phyloP scores from a whole-genome alignment of 2,113 vertebrate species.

The Scartelaos histophorus region DNA sequence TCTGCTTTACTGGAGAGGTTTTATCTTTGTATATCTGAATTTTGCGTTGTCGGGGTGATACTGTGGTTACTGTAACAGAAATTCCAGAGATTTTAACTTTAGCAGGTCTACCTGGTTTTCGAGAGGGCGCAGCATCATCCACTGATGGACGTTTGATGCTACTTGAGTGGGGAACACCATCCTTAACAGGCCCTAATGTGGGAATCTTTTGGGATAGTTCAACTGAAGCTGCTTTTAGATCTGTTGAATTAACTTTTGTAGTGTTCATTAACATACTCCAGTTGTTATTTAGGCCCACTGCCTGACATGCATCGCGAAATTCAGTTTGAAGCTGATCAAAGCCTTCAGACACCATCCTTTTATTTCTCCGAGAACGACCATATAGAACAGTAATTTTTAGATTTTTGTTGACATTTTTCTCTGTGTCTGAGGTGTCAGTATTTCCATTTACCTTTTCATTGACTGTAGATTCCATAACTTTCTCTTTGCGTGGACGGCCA shows the following conservation, averaged over 20 bases:
- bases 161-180: constrained; percentile 71
- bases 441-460: constrained; percentile 43
- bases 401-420: constrained; percentile 83
- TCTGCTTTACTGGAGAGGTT: constrained; percentile 40
- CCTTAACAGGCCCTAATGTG: constrained; percentile 79
- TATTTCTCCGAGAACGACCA: constrained; percentile 90
- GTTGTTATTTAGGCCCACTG: constrained; percentile 47
- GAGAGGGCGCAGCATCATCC: constrained; percentile 75
- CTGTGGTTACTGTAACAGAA: constrained; percentile 86
- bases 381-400: constrained; percentile 91
- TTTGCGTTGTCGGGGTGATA: constrained; percentile 88
- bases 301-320: constrained; percentile 61
- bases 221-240: constrained; percentile 52
- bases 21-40: constrained; percentile 83
- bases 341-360: constrained; percentile 86
- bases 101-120: constrained; percentile 90
- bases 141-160: constrained; percentile 78
- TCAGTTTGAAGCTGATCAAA: constrained; percentile 66
- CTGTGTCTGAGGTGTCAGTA: constrained; percentile 38
- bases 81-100: constrained; percentile 96
- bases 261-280: constrained; percentile 54
- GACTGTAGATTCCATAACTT: constrained; percentile 50
- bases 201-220: constrained; percentile 69
- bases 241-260: constrained; percentile 43
- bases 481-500: constrained; percentile 89